Percentiles rank a stretch among this genome's conserved stretches.
These are phyloP conservation scores for Elegia similella DNA, from an alignment of 2,888 invertebrate genomes.

Conservation along the genomic window DNA sequence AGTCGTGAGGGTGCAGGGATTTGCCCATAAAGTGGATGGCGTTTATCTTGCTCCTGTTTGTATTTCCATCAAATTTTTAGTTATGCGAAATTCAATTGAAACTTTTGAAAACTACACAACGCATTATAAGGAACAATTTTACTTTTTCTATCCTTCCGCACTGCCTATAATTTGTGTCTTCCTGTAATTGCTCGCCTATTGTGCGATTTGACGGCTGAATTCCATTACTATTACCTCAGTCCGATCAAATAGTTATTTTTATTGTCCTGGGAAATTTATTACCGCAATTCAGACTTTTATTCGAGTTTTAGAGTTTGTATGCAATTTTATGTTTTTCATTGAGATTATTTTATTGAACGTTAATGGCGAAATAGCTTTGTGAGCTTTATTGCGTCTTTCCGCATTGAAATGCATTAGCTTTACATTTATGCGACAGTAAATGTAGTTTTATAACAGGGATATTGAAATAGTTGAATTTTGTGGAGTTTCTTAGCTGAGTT, in stretches of 20 bases:
- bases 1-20: too few species aligned
- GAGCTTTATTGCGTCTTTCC: constrained; percentile 16
- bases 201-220: constrained; percentile 48
- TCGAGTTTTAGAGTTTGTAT: constrained; percentile 24
- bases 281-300: constrained; percentile 27
- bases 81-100: too few species aligned
- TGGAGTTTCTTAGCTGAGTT: neutral
- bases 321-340: constrained; percentile 26
- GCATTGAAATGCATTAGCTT: constrained; percentile 15
- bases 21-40: too few species aligned
- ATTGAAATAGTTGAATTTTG: too few species aligned
- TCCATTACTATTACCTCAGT: constrained; percentile 28
- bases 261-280: constrained; percentile 26
- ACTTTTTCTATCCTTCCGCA: neutral
- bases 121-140: too few species aligned
- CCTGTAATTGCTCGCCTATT: constrained; percentile 57
- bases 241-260: constrained; percentile 29
- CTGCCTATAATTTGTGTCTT: neutral
- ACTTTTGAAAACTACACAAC: too few species aligned
- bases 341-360: constrained; percentile 23
- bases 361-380: constrained; percentile 22
- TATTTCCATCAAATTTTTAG: too few species aligned
- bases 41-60: too few species aligned
- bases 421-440: neutral
- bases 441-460: neutral